These are phyloP conservation scores for Musca vetustissima DNA, from an alignment of 1,140 invertebrate species.

Conservation along the genomic window DNA sequence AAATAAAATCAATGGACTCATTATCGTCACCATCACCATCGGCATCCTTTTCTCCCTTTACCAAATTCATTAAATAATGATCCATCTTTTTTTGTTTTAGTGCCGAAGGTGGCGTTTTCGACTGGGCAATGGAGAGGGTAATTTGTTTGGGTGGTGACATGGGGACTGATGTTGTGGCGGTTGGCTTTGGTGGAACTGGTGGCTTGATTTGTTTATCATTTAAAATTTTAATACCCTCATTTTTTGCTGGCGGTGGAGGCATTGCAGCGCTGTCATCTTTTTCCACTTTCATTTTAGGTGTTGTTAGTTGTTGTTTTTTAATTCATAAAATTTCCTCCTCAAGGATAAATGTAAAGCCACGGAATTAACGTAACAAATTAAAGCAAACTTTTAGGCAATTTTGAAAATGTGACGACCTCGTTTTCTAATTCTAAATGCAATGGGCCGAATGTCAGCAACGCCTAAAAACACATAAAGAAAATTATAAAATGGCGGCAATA, in stretches of 20 bases:
- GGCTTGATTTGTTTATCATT: conserved; percentile 35
- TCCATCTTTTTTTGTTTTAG: conserved; percentile 43
- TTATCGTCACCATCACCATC: conserved; percentile 33
- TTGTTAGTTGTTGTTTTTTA: neutral
- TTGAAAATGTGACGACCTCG: neutral
- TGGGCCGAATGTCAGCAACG: conserved; percentile 4
- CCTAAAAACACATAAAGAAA: conserved; percentile 15
- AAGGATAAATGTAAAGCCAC: conserved; percentile 18
- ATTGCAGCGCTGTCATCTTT: neutral
- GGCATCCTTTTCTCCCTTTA: conserved; percentile 38
- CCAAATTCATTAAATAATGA: conserved; percentile 47
- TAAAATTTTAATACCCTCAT: conserved; percentile 42
- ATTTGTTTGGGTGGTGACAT: conserved; percentile 31
- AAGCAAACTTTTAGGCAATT: conserved; percentile 18
- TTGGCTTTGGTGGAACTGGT: conserved; percentile 3
- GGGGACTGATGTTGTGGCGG: conserved; percentile 11
- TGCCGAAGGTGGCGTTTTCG: conserved; percentile 33
- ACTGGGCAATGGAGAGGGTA: conserved; percentile 24
- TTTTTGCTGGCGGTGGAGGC: neutral
- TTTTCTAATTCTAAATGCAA: conserved; percentile 8
- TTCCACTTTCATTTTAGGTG: neutral
- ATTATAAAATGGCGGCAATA: neutral
- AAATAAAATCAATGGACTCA: conserved; percentile 47
- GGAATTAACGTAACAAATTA: neutral
- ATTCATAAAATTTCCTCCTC: too few relatives aligned